phyloP scores from a whole-genome alignment of 2,113 vertebrate genomes.

The Myotis brandtii region DNA sequence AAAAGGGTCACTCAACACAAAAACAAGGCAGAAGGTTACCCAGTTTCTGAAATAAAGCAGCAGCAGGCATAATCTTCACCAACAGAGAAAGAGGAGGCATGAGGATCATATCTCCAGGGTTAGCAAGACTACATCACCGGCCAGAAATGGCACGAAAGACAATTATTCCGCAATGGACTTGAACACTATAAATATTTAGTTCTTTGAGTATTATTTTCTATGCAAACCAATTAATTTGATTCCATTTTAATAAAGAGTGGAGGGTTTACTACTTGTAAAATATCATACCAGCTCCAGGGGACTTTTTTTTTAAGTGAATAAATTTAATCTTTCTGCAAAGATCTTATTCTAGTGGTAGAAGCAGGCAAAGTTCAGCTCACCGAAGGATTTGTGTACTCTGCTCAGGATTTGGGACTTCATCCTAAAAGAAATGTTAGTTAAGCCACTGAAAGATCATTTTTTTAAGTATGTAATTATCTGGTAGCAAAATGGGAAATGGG shows the following conservation, averaged over 20 bases:
- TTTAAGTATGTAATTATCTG: background rate
- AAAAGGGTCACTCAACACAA: conserved; percentile 71
- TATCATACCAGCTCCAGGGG: background rate
- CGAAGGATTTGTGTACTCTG: background rate
- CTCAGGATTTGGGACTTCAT: background rate
- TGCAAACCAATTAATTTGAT: background rate
- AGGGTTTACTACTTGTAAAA: background rate
- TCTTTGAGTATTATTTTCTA: background rate
- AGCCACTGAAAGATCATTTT: background rate
- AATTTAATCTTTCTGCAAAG: background rate
- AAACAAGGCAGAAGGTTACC: conserved; percentile 79
- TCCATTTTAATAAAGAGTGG: background rate
- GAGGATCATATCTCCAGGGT: conserved; percentile 65
- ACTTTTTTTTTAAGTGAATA: background rate
- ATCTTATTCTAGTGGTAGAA: background rate
- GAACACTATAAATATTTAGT: background rate
- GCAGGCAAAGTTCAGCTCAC: background rate
- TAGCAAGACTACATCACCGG: conserved; percentile 46
- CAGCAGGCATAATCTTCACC: conserved; percentile 78
- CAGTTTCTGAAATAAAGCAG: conserved; percentile 73
- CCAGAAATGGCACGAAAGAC: conserved; percentile 64
- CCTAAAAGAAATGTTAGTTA: background rate
- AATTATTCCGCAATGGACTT: background rate
- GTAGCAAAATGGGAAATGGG: background rate
- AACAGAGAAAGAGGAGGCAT: conserved; percentile 63